These are phyloP conservation scores for Centropus unirufus DNA, from an alignment of 2,113 vertebrate genomes.

Conservation along the genomic window DNA sequence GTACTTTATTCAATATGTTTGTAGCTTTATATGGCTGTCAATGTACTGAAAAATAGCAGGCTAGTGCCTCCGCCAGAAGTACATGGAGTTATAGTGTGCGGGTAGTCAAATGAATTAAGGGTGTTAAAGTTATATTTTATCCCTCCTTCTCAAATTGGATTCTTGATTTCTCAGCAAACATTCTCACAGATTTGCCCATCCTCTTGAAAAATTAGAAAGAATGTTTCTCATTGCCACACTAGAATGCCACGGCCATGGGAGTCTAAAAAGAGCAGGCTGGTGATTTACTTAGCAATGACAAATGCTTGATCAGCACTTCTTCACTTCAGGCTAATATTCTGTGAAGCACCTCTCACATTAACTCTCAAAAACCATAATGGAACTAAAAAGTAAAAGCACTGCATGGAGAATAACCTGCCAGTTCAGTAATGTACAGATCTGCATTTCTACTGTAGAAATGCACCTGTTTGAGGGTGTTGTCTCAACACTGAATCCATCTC, in stretches of 20 bases:
- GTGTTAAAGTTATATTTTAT: not conserved
- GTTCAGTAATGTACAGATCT: not conserved
- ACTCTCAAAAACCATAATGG: not conserved
- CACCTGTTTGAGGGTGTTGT: not conserved
- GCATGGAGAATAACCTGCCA: not conserved
- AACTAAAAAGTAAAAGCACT: not conserved
- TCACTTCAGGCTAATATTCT: not conserved
- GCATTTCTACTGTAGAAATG: not conserved
- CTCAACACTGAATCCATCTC: not conserved
- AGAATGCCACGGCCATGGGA: not conserved
- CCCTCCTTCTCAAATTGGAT: not conserved
- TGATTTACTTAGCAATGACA: not conserved
- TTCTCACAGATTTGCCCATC: not conserved
- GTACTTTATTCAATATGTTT: not conserved
- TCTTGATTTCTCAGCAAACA: conserved; percentile 10
- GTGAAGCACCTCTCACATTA: not conserved
- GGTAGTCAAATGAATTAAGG: not conserved
- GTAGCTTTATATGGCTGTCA: not conserved
- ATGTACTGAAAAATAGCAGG: not conserved
- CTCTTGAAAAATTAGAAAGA: not conserved
- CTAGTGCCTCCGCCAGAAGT: not conserved
- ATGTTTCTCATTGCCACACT: not conserved
- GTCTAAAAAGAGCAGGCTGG: not conserved
- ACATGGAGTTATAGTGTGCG: not conserved
- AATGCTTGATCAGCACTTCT: not conserved